These are phyloP conservation scores for Origma solitaria DNA, from an alignment of 2,113 vertebrate species.

Conservation along the genomic window DNA sequence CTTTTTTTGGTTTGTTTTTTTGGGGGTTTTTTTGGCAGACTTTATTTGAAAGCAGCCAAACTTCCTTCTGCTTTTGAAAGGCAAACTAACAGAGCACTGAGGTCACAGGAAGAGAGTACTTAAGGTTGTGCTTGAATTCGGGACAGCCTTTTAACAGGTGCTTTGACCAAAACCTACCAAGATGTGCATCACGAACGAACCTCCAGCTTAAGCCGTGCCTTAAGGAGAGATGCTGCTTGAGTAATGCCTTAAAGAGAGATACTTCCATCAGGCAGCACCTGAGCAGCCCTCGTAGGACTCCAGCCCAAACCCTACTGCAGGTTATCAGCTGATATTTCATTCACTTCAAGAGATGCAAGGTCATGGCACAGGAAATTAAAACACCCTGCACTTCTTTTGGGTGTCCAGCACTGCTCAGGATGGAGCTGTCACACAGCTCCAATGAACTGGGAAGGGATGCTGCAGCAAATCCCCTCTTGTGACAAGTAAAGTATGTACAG, in stretches of 20 bases:
- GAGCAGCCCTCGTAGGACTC: not conserved
- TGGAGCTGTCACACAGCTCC: not conserved
- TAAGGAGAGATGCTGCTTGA: not conserved
- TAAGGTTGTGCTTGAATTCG: not conserved
- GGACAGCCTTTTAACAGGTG: not conserved
- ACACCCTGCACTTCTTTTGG: not conserved
- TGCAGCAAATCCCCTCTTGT: not conserved
- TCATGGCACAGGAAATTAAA: not conserved
- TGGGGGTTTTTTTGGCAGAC: constrained; percentile 52
- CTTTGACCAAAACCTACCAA: not conserved
- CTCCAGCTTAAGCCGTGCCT: not conserved
- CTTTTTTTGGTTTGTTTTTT: not conserved
- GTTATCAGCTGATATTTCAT: not conserved
- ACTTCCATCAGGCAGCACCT: not conserved
- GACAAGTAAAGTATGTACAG: not conserved
- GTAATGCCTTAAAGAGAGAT: not conserved
- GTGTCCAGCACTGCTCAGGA: not conserved
- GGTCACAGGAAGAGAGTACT: not conserved
- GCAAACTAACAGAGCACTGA: not conserved
- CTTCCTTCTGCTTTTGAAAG: constrained; percentile 5
- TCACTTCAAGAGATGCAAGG: not conserved
- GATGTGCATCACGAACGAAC: too few species aligned
- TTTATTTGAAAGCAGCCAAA: constrained; percentile 17
- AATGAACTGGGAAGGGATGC: not conserved
- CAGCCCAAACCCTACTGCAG: not conserved